Base-by-base conservation (phyloP, 2,113 vertebrate genomes). In the Elachura formosa region DNA sequence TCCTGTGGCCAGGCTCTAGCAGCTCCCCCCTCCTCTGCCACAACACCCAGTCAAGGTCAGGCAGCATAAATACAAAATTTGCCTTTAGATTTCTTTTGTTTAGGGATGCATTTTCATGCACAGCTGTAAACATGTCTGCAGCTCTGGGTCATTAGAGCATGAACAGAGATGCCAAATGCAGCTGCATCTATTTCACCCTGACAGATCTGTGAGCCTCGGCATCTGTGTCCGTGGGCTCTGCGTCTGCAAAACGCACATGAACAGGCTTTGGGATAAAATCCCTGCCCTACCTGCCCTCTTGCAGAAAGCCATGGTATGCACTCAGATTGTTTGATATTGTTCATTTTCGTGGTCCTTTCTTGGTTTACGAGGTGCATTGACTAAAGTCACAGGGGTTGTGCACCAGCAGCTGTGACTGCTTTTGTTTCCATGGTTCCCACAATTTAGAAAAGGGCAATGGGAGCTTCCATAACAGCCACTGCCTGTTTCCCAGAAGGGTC, bases 341-440 rank as follows among this genome's bases (percentile, higher is more conserved):
- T 92, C 8, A 5, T 85, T 80, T 83, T 88, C 0, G 0, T 45
- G 36, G 23, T 74, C n/a, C 81, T 63, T 56, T 84, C 80, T 59
- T 87, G 80, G 83, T 87, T 97, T 76, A 66, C 7, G 6, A 94
- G 68, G 24, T 74, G 83, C 85, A 24, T 58, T 94, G 93, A 83
- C 96, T 96, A 34, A 87, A 95, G 92, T 94, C 78, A 56, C n/a
- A 69, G 93, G 61, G 71, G 64, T 66, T 94, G 56, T 69, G 84
- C 98, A 95, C 93, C 94, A 93, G 94, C 93, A 94, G 94, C 96
- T 97, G 58, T 34, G 94, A 87, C 95, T 98, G 97, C 95, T 97
- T 98, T 97, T 98, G 98, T 98, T 97, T 98, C 98, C 92, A 92
- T 98, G 98, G 98, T 96, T 98, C 98, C 97, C 76, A 93, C 66